Base-by-base conservation (phyloP, 2,113 vertebrate genomes). In the Ranitomeya variabilis region DNA sequence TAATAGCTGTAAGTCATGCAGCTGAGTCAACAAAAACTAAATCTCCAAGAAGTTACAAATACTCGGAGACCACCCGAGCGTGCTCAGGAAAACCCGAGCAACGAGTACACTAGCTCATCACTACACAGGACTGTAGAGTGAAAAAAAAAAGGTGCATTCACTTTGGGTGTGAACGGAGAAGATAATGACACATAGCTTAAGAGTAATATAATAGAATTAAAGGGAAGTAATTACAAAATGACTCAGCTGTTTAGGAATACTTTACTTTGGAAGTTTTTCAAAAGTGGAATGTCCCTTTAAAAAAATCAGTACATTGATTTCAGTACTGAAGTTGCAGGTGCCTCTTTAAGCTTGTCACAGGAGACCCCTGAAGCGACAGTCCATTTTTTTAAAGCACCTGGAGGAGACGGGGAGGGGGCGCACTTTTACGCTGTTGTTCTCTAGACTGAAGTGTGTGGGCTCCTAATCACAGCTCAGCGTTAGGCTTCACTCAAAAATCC, bases 371-470 rank as follows among this genome's bases (percentile, higher is more conserved):
- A 2, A 6, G 71, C 31, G 71, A 74, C 16, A 52, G 73, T 37
- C 51, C 45, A 77, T 77, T 77, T 77, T 77, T 77, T 51, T 19
- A 77, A 76, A 52, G 8, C 19, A n/a, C 19, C 18, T 7, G 51
- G 51, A 78, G 74, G 74, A 78, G 45, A 21, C 74, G 10, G 18
- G 74, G 19, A 74, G 71, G 71, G 37, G 31, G 71, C 31, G 71
- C 31, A n/a, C 51, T 78, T 52, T 21, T 19, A 19, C 8, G 69
- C 4, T 8, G 31, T 51, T 21, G 1, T 76, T 54, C 74, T 54
- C 18, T n/a, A n/a, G 74, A 78, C 16, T 78, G 74, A 78, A n/a
- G 74, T 78, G 51, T 78, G 51, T 78, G 74, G 74, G 71, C 45
- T 51, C 73, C 7, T 79, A 79, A 79, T 79, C 51, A 55, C 77